Evolutionary conservation across 2,113 vertebrate species (phyloP), one percentile per base, ranked within the genome.

Genomic region (Macquaria australasica): DNA sequence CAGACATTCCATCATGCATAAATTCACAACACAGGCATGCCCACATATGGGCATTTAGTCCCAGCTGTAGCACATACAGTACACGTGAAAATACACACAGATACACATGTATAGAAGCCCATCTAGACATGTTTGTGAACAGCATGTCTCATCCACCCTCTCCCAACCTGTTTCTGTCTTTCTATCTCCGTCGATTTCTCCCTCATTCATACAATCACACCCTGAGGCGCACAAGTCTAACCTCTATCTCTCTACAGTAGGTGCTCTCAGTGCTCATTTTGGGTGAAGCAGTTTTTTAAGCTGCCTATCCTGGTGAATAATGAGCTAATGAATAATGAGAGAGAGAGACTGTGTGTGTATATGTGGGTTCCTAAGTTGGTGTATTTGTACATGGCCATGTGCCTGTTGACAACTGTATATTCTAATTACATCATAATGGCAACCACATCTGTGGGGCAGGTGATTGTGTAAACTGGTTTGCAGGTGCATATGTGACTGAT

Each of bases 41-140:
- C 60, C 77, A 79, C 50, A 87, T 78, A 79, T 73, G 83, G 77
- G 3, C 62, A 79, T n/a, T 31, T 6, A 41, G 62, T 56, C 25
- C 20, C 15, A 41, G n/a, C 48, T 43, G 25, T 0, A 56, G 48
- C 41, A 64, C 64, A 15, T 41, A 6, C 8, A 43, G 43, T 34
- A 34, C 9, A 43, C 11, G 15, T 48, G 76, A 53, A 79, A 63
- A 73, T 23, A 64, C 55, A 28, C 5, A 41, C 39, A 72, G 41
- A 18, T 15, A 39, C 15, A 64, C 39, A 28, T 37, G 56, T 25
- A 56, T 9, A 45, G 10, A 67, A 34, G 20, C 59, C 55, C 15
- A 50, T 51, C 3, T 21, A 39, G 25, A 79, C 20, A 16, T 28
- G 18, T 6, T 34, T n/a, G 48, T 55, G n/a, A 50, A 43, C n/a